Conservation (phyloP, 2,797 vertebrate genomes). For the Hydrophis major region DNA sequence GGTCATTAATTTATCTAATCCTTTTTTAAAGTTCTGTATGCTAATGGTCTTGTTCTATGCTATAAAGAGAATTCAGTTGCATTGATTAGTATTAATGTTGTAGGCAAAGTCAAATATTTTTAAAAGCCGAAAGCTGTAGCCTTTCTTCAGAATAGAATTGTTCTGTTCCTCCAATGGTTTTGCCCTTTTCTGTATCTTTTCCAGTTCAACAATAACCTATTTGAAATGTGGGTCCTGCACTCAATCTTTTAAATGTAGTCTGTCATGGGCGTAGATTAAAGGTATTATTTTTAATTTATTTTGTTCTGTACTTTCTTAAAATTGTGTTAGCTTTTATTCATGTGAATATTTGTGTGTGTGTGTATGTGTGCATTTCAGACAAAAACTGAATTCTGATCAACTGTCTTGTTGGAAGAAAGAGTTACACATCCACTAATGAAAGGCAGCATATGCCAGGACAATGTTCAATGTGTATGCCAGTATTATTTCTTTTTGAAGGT, state of each 20-base stretch:
- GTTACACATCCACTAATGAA: not conserved
- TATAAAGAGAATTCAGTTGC: not conserved
- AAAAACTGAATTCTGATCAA: not conserved
- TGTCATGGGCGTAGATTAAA: not conserved
- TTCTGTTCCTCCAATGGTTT: not conserved
- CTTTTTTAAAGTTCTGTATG: not conserved
- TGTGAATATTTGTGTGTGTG: constrained; percentile 7
- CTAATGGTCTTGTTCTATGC: not conserved
- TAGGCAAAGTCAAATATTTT: not conserved
- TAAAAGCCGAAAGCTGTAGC: not conserved
- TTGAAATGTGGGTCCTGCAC: not conserved
- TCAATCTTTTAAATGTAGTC: not conserved
- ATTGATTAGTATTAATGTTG: not conserved
- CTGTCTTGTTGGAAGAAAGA: not conserved
- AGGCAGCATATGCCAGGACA: not conserved
- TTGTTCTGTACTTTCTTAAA: not conserved
- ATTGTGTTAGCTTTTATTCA: not conserved
- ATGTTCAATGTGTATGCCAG: not conserved
- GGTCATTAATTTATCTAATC: not conserved
- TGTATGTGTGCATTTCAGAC: not conserved
- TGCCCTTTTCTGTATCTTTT: not conserved
- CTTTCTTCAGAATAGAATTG: not conserved
- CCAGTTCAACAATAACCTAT: not conserved
- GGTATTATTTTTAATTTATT: not conserved
- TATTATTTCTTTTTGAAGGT: not conserved